A percentile compares a stretch with the other conserved stretches of the same genome.
Conservation (phyloP, 2,888 invertebrate genomes). For the Leucophenga montana region DNA sequence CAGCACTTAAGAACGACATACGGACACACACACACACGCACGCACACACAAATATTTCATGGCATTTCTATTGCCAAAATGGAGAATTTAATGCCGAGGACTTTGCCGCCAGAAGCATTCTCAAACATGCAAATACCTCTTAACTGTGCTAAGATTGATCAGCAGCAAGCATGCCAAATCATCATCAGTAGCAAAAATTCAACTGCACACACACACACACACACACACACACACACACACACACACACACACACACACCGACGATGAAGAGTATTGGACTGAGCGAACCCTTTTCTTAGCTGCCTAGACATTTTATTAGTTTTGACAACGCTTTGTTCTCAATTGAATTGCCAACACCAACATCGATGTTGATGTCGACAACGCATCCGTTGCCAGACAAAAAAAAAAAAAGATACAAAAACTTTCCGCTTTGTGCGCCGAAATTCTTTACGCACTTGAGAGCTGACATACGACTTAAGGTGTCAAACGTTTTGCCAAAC, state of each 20-base stretch:
- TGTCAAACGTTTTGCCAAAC: constrained; percentile 24
- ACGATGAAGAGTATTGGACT: too few species aligned
- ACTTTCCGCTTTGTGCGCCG: not conserved
- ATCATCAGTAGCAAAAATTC: constrained; percentile 19
- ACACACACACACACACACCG: too few species aligned
- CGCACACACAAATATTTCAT: constrained; percentile 49
- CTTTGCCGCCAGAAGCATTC: not conserved
- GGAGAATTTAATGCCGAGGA: not conserved
- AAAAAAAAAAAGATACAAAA: not conserved
- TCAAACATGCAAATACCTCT: constrained; percentile 17
- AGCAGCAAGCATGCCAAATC: not conserved
- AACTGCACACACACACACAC: not conserved
- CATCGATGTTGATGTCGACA: not conserved
- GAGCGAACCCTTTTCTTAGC: constrained; percentile 7
- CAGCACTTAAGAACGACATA: constrained; percentile 26
- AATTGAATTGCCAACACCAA: not conserved
- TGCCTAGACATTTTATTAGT: constrained; percentile 61
- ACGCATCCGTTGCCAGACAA: constrained; percentile 8
- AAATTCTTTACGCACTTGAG: constrained; percentile 19
- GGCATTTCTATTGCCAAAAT: constrained; percentile 11
- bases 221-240: not conserved
- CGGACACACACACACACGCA: constrained; percentile 41
- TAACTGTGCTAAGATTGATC: constrained; percentile 22
- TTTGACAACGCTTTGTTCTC: constrained; percentile 61
- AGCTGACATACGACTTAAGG: constrained; percentile 19